These are phyloP conservation scores for Aplidium turbinatum DNA, from an alignment of 23 tunicate species.

Conservation along the genomic window DNA sequence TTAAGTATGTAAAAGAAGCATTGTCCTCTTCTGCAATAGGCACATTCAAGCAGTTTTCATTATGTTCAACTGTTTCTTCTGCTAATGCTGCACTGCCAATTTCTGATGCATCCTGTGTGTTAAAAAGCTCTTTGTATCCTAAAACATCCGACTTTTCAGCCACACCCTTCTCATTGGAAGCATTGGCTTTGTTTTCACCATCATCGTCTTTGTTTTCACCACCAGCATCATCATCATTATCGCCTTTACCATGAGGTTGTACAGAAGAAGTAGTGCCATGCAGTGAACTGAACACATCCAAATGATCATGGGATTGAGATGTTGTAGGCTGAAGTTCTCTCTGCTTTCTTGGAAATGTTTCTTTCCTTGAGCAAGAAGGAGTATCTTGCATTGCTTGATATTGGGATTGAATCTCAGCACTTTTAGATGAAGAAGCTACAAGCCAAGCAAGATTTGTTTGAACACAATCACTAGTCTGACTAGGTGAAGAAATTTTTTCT, in stretches of 20 bases:
- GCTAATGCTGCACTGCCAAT: not conserved
- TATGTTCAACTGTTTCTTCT: not conserved
- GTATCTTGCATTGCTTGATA: too few relatives aligned
- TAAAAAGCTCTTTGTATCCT: too few relatives aligned
- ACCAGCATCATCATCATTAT: too few relatives aligned
- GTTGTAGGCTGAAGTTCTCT: too few relatives aligned
- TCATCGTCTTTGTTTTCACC: too few relatives aligned
- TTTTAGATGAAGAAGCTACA: slow-evolving; percentile 14
- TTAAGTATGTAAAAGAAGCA: slow-evolving; percentile 42
- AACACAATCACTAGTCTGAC: not conserved
- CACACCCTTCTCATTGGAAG: not conserved
- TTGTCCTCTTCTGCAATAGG: too few relatives aligned
- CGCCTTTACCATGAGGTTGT: slow-evolving; percentile 10
- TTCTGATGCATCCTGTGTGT: not conserved
- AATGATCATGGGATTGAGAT: slow-evolving; percentile 38
- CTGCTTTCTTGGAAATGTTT: too few relatives aligned
- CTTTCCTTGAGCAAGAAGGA: too few relatives aligned
- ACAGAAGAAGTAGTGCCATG: slow-evolving; percentile 61
- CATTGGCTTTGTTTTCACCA: not conserved
- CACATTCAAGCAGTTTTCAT: too few relatives aligned
- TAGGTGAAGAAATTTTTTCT: slow-evolving; percentile 31
- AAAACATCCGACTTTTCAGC: slow-evolving; percentile 1
- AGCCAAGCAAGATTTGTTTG: slow-evolving; percentile 31
- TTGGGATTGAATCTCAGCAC: not conserved
- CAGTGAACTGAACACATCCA: slow-evolving; percentile 59